These are phyloP conservation scores for Eulemur rubriventer DNA, from an alignment of 2,797 vertebrate species.

Conservation along the genomic window DNA sequence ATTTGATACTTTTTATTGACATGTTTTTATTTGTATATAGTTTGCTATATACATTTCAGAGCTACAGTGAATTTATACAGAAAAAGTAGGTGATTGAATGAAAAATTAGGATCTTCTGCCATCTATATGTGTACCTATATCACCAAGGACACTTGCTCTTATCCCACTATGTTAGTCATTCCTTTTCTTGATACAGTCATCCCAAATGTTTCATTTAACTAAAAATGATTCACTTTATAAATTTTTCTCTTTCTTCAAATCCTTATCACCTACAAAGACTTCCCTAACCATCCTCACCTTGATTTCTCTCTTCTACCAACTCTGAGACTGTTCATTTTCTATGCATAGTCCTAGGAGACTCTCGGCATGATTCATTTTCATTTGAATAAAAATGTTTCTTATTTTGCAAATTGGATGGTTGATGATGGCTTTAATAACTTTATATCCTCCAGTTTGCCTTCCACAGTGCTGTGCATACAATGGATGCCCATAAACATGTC, in stretches of 20 bases:
- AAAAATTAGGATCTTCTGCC: background rate
- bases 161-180: accelerated
- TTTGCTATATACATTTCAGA: background rate
- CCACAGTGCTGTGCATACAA: background rate
- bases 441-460: background rate
- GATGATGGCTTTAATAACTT: background rate
- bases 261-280: background rate
- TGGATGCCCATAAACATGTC: background rate
- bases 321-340: background rate
- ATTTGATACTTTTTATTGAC: background rate
- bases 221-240: background rate
- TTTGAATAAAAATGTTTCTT: background rate
- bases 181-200: background rate
- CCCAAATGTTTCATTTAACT: background rate
- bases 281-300: background rate
- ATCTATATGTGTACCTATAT: background rate
- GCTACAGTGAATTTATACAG: background rate
- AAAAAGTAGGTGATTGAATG: background rate
- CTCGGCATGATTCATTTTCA: background rate
- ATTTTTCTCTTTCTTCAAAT: background rate
- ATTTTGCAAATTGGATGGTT: background rate
- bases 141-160: background rate
- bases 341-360: background rate
- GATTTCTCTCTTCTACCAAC: background rate
- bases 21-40: background rate